These are phyloP conservation scores for Nymphicus hollandicus DNA, from an alignment of 2,113 vertebrate species.

Conservation along the genomic window DNA sequence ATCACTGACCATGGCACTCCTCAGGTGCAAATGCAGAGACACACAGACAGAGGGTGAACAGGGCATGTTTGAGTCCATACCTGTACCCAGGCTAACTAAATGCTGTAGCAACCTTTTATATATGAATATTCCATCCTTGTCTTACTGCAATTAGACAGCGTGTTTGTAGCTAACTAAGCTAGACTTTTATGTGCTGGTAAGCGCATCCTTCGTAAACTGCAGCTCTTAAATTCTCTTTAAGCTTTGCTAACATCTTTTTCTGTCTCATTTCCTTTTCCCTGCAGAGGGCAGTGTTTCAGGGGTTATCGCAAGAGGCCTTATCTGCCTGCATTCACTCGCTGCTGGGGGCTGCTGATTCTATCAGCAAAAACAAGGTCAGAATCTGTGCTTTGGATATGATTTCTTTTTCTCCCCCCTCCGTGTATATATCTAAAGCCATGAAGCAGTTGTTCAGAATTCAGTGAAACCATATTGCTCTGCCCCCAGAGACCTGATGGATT, in stretches of 20 bases:
- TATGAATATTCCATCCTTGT: background rate
- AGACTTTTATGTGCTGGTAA: background rate
- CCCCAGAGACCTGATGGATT: background rate
- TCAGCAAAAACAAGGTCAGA: constrained; percentile 96
- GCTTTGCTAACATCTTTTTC: background rate
- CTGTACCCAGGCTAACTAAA: background rate
- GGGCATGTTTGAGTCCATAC: too few relatives aligned
- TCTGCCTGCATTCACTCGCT: constrained; percentile 96
- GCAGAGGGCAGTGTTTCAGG: constrained; percentile 97
- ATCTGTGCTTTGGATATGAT: background rate
- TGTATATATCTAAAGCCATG: background rate
- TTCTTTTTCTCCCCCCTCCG: accelerated
- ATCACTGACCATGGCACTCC: background rate
- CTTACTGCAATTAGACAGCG: background rate
- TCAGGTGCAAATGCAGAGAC: background rate
- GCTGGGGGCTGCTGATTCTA: constrained; percentile 90
- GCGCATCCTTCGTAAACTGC: background rate
- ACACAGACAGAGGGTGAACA: background rate
- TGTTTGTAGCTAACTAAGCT: background rate
- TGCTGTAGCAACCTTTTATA: background rate
- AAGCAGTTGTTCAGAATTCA: background rate
- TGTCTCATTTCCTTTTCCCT: constrained; percentile 26
- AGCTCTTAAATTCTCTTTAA: background rate
- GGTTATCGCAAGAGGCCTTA: constrained; percentile 95
- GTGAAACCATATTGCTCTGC: background rate